Evolutionary conservation across 1,140 invertebrate genomes (phyloP).

Genomic region (Lepeophtheirus salmonis): DNA sequence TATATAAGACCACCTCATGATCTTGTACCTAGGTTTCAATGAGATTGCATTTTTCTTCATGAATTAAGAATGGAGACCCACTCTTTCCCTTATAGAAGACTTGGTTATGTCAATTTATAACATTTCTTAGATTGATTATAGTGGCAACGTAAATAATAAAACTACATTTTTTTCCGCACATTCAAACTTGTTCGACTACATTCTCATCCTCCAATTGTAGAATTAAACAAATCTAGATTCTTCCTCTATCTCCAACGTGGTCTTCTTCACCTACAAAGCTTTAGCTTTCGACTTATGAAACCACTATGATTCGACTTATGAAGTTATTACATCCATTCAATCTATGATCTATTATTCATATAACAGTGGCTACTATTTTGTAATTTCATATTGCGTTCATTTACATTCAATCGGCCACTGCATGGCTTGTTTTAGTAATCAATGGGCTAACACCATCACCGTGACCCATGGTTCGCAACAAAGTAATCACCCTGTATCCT

Average conservation of each 20-base stretch:
- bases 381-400: not conserved
- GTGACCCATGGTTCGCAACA: not conserved
- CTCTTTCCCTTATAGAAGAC: conserved; percentile 70
- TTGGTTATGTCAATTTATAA: conserved; percentile 57
- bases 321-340: conserved; percentile 10
- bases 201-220: conserved; percentile 19
- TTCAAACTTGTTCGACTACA: conserved; percentile 22
- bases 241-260: conserved; percentile 11
- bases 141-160: conserved; percentile 19
- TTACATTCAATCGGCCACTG: too few species aligned
- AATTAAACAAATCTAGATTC: not conserved
- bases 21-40: conserved; percentile 80
- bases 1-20: conserved; percentile 84
- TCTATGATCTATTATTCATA: conserved; percentile 23
- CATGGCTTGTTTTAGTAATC: not conserved
- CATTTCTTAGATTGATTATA: conserved; percentile 22
- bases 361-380: conserved; percentile 19
- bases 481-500: too few species aligned
- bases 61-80: conserved; percentile 91
- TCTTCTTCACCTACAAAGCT: conserved; percentile 12
- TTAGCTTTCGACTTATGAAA: too few species aligned
- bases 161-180: too few species aligned
- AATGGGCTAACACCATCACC: not conserved
- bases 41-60: conserved; percentile 94
- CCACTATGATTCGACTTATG: conserved; percentile 15